These are phyloP conservation scores for Hippocampus kuda DNA, from an alignment of 2,797 vertebrate genomes.

Conservation along the genomic window DNA sequence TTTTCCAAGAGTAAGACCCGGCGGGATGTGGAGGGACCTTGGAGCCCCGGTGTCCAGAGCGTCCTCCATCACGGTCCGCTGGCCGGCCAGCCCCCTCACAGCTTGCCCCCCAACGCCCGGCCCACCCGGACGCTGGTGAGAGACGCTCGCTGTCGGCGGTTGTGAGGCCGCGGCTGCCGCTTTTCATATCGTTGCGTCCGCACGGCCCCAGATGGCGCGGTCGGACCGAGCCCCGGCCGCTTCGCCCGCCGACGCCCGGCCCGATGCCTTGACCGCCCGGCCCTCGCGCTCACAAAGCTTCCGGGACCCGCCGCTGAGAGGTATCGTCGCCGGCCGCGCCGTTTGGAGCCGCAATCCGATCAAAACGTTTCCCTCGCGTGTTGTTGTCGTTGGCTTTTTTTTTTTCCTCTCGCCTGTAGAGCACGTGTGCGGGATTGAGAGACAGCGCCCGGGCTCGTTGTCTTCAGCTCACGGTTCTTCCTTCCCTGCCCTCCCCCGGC, in stretches of 20 bases:
- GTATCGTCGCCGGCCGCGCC: slow-evolving; percentile 26
- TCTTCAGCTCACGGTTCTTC: slow-evolving; percentile 60
- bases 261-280: slow-evolving; percentile 77
- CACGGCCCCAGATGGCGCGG: slow-evolving; percentile 67
- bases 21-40: slow-evolving; percentile 63
- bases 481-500: slow-evolving; percentile 71
- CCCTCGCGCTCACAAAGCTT: slow-evolving; percentile 71
- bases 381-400: neutral
- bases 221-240: slow-evolving; percentile 67
- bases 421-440: slow-evolving; percentile 64
- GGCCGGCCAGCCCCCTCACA: slow-evolving; percentile 42
- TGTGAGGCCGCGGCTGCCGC: neutral
- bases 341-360: neutral
- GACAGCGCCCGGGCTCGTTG: slow-evolving; percentile 65
- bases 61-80: slow-evolving; percentile 59
- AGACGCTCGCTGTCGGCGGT: slow-evolving; percentile 6
- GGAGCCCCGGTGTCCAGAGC: slow-evolving; percentile 66
- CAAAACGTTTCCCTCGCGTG: neutral
- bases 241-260: slow-evolving; percentile 76
- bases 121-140: slow-evolving; percentile 44
- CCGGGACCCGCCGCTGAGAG: slow-evolving; percentile 68
- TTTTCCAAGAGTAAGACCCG: slow-evolving; percentile 74
- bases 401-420: slow-evolving; percentile 37
- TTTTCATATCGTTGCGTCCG: slow-evolving; percentile 45
- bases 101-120: slow-evolving; percentile 51